phyloP scores from a whole-genome alignment of 2,888 invertebrate genomes.

The Ernsta delagoae region DNA sequence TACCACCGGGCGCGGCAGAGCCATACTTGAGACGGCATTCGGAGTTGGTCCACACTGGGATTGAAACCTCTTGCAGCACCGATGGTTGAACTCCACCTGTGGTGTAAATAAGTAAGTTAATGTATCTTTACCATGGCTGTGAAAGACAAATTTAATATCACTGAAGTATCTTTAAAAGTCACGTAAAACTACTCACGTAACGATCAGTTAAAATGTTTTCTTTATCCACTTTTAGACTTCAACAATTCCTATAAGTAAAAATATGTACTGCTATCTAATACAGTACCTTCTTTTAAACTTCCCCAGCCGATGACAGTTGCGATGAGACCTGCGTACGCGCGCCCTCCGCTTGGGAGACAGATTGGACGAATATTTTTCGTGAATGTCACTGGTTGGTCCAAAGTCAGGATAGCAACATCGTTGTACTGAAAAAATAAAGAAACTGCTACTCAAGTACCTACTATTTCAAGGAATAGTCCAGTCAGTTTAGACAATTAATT shows the following conservation, averaged over 20 bases:
- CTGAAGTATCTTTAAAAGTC: too few relatives aligned
- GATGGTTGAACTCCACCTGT: conserved; percentile 93
- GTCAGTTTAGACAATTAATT: too few relatives aligned
- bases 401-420: conserved; percentile 92
- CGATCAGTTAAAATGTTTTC: too few relatives aligned
- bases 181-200: too few relatives aligned
- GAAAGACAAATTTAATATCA: too few relatives aligned
- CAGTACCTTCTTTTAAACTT: conserved; percentile 91
- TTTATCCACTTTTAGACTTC: too few relatives aligned
- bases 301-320: conserved; percentile 96
- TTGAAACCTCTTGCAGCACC: conserved; percentile 92
- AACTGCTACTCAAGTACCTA: too few relatives aligned
- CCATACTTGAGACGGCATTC: conserved; percentile 93
- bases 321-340: conserved; percentile 87
- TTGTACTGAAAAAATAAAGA: conserved; percentile 86
- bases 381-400: conserved; percentile 91
- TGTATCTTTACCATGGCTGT: too few relatives aligned
- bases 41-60: conserved; percentile 92
- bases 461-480: too few relatives aligned
- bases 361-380: conserved; percentile 90
- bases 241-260: too few relatives aligned
- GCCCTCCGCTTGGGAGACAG: conserved; percentile 88
- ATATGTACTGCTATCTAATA: too few relatives aligned
- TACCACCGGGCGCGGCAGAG: conserved; percentile 92
- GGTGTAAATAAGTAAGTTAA: too few relatives aligned